Base-by-base conservation (phyloP, 2,888 invertebrate genomes). In the Cyclophora punctaria region DNA sequence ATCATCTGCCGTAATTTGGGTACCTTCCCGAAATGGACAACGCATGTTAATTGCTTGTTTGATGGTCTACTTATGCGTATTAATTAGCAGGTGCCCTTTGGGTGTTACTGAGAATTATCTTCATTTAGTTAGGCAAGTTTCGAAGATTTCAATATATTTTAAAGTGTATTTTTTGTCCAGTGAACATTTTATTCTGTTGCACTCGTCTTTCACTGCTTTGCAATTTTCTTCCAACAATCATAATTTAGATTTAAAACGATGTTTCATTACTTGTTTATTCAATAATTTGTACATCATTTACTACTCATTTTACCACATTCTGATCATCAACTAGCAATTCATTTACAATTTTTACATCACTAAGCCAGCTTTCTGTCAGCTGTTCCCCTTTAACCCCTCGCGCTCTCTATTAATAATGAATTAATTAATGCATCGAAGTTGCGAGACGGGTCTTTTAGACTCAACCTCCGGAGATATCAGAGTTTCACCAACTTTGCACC, bases 401-500 rank as follows among this genome's bases (percentile, higher is more conserved):
- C 34, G 33, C 52, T 50, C 57, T 62, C 62, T 65, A 74, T 82
- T 79, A 78, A 78, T 80, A 78, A 76, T 78, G 57, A 77, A 80
- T 78, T 81, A 82, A 82, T 82, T 78, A 81, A 80, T 83, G 76
- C 79, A 82, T 77, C 69, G 73, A 71, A 68, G 63, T 71, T 73
- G 55, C 56, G 60, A 70, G 69, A 68, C 69, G 62, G 60, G 20
- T 41, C n/a, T n/a, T 51, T 53, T 37, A 5, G 37, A 42, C 50
- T 35, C 35, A 43, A 46, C 45, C 35, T 47, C 45, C 46, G 41
- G 44, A 42, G 50, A 34, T 35, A 46, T 43, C 20, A 34, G 33
- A 35, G 37, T n/a, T 43, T 42, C 45, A 35, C 6, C 43, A 48
- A 51, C 44, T 51, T 48, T 41, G 35, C 44, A 40, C 40, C 46